These are phyloP conservation scores for Edolisoma coerulescens DNA, from an alignment of 2,113 vertebrate species.

Conservation along the genomic window DNA sequence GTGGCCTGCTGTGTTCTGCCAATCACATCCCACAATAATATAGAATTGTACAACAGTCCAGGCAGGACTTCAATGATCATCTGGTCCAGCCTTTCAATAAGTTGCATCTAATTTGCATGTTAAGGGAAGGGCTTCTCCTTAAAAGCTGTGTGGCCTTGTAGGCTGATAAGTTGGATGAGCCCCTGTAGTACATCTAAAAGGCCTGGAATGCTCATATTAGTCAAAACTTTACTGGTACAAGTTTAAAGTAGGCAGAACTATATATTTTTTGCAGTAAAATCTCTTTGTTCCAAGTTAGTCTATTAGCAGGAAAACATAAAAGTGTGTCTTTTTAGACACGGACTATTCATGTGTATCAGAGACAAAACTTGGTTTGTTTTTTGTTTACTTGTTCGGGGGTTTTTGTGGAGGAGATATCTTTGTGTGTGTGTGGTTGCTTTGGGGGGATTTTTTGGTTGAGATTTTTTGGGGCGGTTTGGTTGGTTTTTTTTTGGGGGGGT, in stretches of 20 bases:
- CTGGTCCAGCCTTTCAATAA: neutral
- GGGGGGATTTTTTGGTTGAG: neutral
- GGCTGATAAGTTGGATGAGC: neutral
- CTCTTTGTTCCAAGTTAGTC: neutral
- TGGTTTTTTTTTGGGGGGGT: neutral
- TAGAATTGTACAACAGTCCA: neutral
- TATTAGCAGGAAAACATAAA: neutral
- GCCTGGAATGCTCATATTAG: neutral
- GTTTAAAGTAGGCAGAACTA: neutral
- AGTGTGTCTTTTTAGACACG: neutral
- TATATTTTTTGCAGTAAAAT: neutral
- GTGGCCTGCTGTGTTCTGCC: neutral
- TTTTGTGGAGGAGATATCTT: neutral
- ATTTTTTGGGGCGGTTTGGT: neutral
- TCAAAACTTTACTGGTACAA: neutral
- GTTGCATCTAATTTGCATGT: neutral
- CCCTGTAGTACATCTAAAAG: neutral
- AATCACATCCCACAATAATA: rapidly evolving
- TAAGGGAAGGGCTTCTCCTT: neutral
- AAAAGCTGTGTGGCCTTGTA: neutral
- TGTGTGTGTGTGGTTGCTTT: neutral
- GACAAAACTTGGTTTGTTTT: neutral
- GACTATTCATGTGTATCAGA: neutral
- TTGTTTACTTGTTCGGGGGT: rapidly evolving
- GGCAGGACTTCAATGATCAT: neutral